These are phyloP conservation scores for Triops cancriformis DNA, from an alignment of 1,140 invertebrate species.

Conservation along the genomic window DNA sequence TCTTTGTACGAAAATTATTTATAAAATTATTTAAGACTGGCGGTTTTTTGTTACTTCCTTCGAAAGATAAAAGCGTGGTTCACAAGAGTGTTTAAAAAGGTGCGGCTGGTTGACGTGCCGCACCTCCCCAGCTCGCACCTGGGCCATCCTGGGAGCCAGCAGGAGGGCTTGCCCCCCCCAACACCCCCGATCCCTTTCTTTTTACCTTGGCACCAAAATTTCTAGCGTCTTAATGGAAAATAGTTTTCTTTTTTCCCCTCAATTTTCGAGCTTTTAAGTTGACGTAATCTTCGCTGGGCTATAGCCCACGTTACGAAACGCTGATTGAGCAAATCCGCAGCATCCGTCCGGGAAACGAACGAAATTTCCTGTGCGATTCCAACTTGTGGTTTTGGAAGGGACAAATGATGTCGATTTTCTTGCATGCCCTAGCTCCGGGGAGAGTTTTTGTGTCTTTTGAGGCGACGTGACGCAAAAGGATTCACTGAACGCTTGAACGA, in stretches of 20 bases:
- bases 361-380: neutral
- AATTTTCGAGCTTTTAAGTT: neutral
- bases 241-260: neutral
- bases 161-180: neutral
- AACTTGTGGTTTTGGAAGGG: neutral
- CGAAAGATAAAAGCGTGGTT: neutral
- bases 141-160: slow-evolving; percentile 7
- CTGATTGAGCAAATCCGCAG: neutral
- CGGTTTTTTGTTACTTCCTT: neutral
- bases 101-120: slow-evolving; percentile 6
- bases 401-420: too few species aligned
- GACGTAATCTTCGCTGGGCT: neutral
- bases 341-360: neutral
- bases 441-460: neutral
- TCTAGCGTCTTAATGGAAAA: neutral
- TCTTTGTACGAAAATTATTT: neutral
- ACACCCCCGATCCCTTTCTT: neutral
- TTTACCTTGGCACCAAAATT: slow-evolving; percentile 13
- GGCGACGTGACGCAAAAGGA: neutral
- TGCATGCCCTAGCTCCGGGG: too few species aligned
- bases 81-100: neutral
- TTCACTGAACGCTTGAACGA: neutral
- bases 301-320: too few species aligned
- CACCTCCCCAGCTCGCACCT: slow-evolving; percentile 11
- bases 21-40: neutral